A percentile compares a stretch with the other conserved stretches of the same genome.
phyloP scores from a whole-genome alignment of 92 coral and sea anemone species.

The Epizoanthus scotinus region DNA sequence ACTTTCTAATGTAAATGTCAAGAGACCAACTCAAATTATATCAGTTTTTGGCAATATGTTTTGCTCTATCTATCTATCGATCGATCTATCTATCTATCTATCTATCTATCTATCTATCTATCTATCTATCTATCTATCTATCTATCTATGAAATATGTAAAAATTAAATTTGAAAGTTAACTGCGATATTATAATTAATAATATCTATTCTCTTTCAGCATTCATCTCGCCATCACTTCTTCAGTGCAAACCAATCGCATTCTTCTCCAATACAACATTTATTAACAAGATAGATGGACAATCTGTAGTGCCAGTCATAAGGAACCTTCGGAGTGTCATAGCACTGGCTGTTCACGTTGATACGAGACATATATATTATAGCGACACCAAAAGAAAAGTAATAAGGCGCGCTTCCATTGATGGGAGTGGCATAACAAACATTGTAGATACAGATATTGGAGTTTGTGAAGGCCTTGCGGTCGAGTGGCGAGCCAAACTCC shows the following conservation, averaged over 20 bases:
- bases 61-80: no score
- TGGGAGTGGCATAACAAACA: not conserved
- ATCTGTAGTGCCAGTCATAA: not conserved
- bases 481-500: slow-evolving; percentile 28
- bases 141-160: no score
- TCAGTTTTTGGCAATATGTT: no score
- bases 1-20: no score
- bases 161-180: no score
- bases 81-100: no score
- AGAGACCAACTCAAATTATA: no score
- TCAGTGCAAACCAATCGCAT: slow-evolving; percentile 26
- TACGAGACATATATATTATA: slow-evolving; percentile 8
- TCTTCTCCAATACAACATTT: slow-evolving; percentile 25
- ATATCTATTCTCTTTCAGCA: not conserved
- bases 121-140: no score
- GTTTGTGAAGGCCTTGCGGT: slow-evolving; percentile 28
- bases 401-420: not conserved
- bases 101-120: no score
- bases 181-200: no score
- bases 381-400: not conserved
- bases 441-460: slow-evolving; percentile 16
- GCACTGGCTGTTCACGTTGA: slow-evolving; percentile 26
- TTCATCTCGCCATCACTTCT: not conserved
- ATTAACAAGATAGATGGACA: slow-evolving; percentile 18
- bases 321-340: slow-evolving; percentile 5